These are phyloP conservation scores for Tipula helvola DNA, from an alignment of 2,888 invertebrate species.

Conservation along the genomic window DNA sequence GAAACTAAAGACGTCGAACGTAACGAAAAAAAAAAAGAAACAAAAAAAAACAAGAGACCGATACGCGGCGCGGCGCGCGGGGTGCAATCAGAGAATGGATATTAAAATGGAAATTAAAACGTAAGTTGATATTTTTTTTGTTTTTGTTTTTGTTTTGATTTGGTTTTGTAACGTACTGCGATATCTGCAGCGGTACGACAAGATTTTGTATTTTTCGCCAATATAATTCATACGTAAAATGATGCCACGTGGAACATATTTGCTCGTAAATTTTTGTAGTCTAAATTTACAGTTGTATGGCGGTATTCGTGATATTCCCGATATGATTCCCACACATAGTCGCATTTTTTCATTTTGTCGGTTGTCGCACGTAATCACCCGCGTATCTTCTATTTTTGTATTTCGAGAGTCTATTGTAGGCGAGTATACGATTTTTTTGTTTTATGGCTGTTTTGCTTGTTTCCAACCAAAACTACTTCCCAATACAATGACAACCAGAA, in stretches of 20 bases:
- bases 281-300: background rate
- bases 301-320: background rate
- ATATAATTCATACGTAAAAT: background rate
- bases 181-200: background rate
- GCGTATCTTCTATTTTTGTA: background rate
- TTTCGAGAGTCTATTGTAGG: background rate
- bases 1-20: background rate
- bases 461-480: background rate
- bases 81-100: background rate
- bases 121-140: background rate
- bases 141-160: background rate
- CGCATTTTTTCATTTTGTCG: background rate
- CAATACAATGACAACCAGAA: background rate
- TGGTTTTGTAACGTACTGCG: background rate
- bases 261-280: no score
- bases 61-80: background rate
- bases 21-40: background rate
- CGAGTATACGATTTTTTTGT: background rate
- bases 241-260: background rate
- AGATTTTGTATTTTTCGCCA: background rate
- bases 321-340: background rate
- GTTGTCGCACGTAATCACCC: background rate
- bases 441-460: background rate
- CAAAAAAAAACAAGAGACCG: background rate
- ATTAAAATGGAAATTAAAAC: conserved; percentile 4